phyloP scores from a whole-genome alignment of 1,140 invertebrate species.

The Lepidurus couesii region DNA sequence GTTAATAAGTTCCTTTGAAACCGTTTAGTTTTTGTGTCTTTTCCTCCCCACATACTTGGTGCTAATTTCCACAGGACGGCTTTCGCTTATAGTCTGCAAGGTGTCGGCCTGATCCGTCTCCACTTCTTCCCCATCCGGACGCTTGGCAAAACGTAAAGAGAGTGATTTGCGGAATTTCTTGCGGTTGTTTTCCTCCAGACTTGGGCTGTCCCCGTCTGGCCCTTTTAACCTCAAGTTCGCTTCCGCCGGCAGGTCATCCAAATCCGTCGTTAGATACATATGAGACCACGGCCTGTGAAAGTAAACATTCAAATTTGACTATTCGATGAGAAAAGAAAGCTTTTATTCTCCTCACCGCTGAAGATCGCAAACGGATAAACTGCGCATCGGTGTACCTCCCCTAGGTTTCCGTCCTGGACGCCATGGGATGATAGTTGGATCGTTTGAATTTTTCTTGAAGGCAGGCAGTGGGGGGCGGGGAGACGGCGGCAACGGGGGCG shows the following conservation, averaged over 20 bases:
- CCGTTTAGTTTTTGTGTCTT: background rate
- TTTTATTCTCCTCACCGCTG: background rate
- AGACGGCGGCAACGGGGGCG: background rate
- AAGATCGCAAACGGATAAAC: conserved; percentile 4
- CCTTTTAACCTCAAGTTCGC: background rate
- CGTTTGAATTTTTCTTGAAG: background rate
- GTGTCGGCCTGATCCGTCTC: background rate
- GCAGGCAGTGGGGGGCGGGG: background rate
- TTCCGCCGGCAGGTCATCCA: background rate
- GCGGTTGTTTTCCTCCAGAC: background rate
- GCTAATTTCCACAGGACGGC: background rate
- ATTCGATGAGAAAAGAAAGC: background rate
- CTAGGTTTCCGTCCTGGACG: background rate
- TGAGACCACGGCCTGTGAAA: background rate
- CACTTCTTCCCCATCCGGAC: background rate
- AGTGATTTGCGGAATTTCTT: conserved; percentile 14
- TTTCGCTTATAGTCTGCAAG: background rate
- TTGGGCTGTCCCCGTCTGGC: background rate
- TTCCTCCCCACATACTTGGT: no score
- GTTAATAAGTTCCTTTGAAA: background rate
- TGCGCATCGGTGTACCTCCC: background rate
- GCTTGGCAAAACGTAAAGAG: background rate
- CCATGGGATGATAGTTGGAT: background rate
- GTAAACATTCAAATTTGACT: background rate
- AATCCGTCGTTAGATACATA: background rate